Percentiles rank a stretch among this genome's conserved stretches.
Evolutionary conservation across 2,797 vertebrate species (phyloP).

Genomic region (Furcifer pardalis): DNA sequence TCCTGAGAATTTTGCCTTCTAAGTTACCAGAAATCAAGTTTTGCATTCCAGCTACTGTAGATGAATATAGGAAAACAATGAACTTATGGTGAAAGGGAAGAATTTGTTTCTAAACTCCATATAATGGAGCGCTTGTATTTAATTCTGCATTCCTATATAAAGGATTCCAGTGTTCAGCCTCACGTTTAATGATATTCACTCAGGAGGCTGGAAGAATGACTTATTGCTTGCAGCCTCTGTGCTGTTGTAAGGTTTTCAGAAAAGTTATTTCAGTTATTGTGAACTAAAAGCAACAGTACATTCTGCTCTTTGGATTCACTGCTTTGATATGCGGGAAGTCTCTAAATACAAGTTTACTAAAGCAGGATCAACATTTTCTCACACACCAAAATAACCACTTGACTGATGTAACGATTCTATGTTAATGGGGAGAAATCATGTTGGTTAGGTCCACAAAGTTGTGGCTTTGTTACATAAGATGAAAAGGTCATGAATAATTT

Average conservation of each 20-base stretch:
- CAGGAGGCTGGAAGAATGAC: constrained; percentile 72
- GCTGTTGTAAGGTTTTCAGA: constrained; percentile 68
- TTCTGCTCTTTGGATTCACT: constrained; percentile 54
- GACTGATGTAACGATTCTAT: constrained; percentile 29
- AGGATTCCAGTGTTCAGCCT: constrained; percentile 69
- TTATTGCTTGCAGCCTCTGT: constrained; percentile 56
- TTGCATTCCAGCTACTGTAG: constrained; percentile 69
- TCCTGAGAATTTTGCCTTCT: constrained; percentile 52
- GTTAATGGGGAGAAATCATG: constrained; percentile 30
- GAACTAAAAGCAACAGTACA: constrained; percentile 67
- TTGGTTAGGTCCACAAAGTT: neutral
- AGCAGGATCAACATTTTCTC: constrained; percentile 53
- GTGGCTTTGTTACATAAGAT: neutral
- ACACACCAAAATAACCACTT: constrained; percentile 46
- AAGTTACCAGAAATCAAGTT: constrained; percentile 59
- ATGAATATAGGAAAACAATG: constrained; percentile 72
- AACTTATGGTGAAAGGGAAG: constrained; percentile 64
- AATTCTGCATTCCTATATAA: constrained; percentile 63
- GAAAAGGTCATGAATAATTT: neutral
- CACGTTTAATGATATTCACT: constrained; percentile 67
- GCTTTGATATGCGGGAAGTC: constrained; percentile 56
- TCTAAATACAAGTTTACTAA: constrained; percentile 50
- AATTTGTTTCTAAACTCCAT: constrained; percentile 62
- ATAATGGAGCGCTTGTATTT: constrained; percentile 73
- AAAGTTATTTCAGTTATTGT: constrained; percentile 64